These are phyloP conservation scores for Artibeus jamaicensis DNA, from an alignment of 2,797 vertebrate species.

Conservation along the genomic window DNA sequence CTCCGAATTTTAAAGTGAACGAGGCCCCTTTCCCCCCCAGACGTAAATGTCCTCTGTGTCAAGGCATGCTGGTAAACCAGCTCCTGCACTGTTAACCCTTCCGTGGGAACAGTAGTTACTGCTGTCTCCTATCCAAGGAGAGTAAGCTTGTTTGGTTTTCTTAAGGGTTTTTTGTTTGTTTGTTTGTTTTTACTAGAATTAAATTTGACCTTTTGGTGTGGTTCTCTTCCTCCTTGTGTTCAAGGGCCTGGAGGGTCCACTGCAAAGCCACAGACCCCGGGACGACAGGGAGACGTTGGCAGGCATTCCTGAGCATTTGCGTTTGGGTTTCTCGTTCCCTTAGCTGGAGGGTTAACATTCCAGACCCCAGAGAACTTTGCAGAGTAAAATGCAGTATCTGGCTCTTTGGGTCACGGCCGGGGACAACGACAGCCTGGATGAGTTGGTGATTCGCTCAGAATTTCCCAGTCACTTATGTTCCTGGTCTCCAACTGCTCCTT, in stretches of 20 bases:
- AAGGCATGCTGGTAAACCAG: slow-evolving; percentile 28
- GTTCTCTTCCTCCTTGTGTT: slow-evolving; percentile 54
- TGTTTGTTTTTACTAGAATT: slow-evolving; percentile 34
- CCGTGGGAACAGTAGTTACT: neutral
- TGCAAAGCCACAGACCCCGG: slow-evolving; percentile 59
- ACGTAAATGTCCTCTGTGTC: slow-evolving; percentile 58
- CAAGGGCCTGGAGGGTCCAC: slow-evolving; percentile 57
- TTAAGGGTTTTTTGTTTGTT: no score
- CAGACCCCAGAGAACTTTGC: neutral
- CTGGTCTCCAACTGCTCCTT: slow-evolving; percentile 49
- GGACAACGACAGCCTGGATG: neutral
- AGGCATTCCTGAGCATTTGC: slow-evolving; percentile 33
- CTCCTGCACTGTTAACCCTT: slow-evolving; percentile 55
- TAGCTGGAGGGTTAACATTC: neutral
- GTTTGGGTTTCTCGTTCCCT: slow-evolving; percentile 56
- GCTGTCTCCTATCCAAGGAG: neutral
- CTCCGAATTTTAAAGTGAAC: slow-evolving; percentile 78
- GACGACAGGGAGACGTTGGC: slow-evolving; percentile 41
- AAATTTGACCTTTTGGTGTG: slow-evolving; percentile 33
- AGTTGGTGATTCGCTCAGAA: neutral
- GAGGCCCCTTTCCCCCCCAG: neutral
- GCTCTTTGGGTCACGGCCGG: neutral
- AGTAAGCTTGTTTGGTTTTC: neutral
- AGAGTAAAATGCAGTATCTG: neutral
- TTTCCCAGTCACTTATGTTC: neutral